A percentile compares a stretch with the other conserved stretches of the same genome.
Conservation (phyloP, 2,797 vertebrate genomes). For the Rhodeus uyekii region DNA sequence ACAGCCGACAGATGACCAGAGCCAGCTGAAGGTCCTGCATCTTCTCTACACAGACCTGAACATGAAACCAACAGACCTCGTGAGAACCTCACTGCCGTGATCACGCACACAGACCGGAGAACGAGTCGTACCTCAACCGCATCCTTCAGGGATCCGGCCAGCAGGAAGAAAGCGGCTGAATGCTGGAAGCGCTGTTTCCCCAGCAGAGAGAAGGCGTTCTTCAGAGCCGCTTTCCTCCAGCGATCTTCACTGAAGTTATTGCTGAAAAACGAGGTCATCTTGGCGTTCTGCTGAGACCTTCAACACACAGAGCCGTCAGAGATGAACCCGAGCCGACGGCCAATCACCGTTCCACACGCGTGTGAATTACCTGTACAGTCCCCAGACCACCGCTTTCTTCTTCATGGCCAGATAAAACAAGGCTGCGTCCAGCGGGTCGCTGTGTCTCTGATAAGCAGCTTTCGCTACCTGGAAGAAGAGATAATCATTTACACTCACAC, state of each 20-base stretch:
- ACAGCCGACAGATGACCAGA: conserved; percentile 92
- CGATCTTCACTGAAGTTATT: conserved; percentile 96
- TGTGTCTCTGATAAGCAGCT: conserved; percentile 91
- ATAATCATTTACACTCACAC: too few species aligned
- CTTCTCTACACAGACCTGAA: conserved; percentile 94
- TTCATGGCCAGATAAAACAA: conserved; percentile 97
- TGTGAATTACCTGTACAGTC: conserved; percentile 87
- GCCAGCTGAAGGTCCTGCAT: conserved; percentile 94
- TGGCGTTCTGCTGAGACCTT: conserved; percentile 91
- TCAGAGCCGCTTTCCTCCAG: conserved; percentile 96
- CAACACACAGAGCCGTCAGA: conserved; percentile 22
- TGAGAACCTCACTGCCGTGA: not conserved
- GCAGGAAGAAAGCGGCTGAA: conserved; percentile 95
- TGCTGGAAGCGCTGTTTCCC: conserved; percentile 98
- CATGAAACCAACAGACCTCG: not conserved
- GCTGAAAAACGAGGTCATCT: conserved; percentile 97
- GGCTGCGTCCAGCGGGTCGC: conserved; percentile 94
- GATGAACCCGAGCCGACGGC: not conserved
- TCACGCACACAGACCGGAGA: too few species aligned
- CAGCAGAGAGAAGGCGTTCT: conserved; percentile 96
- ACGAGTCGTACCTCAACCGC: too few species aligned
- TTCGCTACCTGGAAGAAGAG: conserved; percentile 88
- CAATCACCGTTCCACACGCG: not conserved
- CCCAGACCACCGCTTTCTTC: conserved; percentile 98
- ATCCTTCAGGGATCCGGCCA: conserved; percentile 95